Evolutionary conservation across 1,140 invertebrate species (phyloP).

Genomic region (Carcinoscorpius rotundicauda): DNA sequence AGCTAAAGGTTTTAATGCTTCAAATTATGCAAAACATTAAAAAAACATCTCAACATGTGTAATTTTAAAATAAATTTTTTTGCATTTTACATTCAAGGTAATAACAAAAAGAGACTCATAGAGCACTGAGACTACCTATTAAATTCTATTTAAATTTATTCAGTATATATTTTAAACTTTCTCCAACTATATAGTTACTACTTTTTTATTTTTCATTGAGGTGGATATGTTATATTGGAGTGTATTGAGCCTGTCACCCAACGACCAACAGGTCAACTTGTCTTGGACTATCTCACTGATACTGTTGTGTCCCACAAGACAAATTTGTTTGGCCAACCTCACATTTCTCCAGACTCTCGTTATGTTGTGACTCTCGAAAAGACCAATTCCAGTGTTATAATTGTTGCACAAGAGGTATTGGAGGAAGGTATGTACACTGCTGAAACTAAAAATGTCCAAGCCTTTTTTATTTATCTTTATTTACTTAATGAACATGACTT

Average conservation of each 20-base stretch:
- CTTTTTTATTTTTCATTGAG: slow-evolving; percentile 32
- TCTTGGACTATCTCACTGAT: slow-evolving; percentile 64
- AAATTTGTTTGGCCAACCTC: slow-evolving; percentile 49
- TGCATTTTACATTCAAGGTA: no score
- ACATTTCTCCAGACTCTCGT: slow-evolving; percentile 56
- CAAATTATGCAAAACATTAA: no score
- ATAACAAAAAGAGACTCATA: no score
- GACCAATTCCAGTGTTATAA: slow-evolving; percentile 41
- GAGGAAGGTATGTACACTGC: slow-evolving; percentile 31
- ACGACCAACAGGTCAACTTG: slow-evolving; percentile 46
- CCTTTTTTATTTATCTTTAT: no score
- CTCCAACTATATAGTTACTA: slow-evolving; percentile 14
- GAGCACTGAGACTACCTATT: no score
- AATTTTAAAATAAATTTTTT: no score
- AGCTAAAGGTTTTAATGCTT: no score
- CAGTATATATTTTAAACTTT: neutral
- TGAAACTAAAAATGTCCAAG: no score
- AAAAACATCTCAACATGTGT: no score
- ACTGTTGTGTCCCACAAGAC: slow-evolving; percentile 51
- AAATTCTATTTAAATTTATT: no score
- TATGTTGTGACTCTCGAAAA: slow-evolving; percentile 53
- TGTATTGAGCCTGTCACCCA: slow-evolving; percentile 52
- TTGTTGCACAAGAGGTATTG: slow-evolving; percentile 57
- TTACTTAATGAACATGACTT: no score
- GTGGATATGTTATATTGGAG: slow-evolving; percentile 57